Percentiles rank a stretch among this genome's conserved stretches.
These are phyloP conservation scores for Aptenodytes patagonicus DNA, from an alignment of 2,113 vertebrate species.

Conservation along the genomic window DNA sequence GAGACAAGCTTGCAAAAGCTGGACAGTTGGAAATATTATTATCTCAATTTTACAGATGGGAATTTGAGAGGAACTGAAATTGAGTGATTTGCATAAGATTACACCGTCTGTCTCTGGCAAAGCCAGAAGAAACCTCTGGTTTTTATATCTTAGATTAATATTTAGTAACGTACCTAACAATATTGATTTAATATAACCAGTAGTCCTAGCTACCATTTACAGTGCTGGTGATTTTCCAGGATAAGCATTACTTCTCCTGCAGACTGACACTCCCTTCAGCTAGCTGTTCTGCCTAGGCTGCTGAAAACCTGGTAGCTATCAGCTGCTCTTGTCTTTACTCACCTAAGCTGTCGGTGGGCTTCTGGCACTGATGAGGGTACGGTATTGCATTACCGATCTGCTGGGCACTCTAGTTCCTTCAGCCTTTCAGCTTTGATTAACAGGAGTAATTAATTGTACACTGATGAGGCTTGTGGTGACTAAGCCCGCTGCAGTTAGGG, in stretches of 20 bases:
- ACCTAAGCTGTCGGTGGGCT: not conserved
- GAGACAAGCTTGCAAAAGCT: not conserved
- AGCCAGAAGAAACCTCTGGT: not conserved
- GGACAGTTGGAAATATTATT: not conserved
- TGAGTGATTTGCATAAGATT: not conserved
- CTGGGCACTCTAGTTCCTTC: not conserved
- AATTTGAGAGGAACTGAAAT: not conserved
- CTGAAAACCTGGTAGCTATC: not conserved
- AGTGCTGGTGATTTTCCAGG: not conserved
- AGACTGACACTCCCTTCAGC: not conserved
- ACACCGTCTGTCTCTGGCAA: not conserved
- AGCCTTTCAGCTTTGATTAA: constrained; percentile 19
- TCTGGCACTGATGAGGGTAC: not conserved
- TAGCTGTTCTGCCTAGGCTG: not conserved
- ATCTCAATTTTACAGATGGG: not conserved
- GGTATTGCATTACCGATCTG: not conserved
- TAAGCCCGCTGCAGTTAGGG: not conserved
- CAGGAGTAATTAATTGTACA: constrained; percentile 7
- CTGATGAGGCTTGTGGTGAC: not conserved
- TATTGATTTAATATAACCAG: constrained; percentile 3
- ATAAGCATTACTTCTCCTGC: not conserved
- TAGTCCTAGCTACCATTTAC: not conserved
- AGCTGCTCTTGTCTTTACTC: not conserved
- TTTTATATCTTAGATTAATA: not conserved
- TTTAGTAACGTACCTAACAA: not conserved